These are phyloP conservation scores for Nyleta sp. DNA, from an alignment of 2,888 invertebrate species.

Conservation along the genomic window DNA sequence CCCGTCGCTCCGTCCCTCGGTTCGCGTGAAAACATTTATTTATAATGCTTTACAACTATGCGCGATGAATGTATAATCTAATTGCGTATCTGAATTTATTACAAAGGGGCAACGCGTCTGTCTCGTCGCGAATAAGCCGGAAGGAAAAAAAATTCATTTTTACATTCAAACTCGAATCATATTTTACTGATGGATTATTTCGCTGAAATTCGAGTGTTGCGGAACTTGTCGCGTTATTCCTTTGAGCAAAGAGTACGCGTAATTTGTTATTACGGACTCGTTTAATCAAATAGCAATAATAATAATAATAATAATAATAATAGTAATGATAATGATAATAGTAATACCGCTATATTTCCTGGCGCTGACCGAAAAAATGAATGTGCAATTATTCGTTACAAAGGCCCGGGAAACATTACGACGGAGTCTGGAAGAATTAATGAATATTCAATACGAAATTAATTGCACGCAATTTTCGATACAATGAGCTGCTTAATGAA, in stretches of 20 bases:
- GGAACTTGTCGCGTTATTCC: conserved; percentile 15
- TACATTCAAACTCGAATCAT: conserved; percentile 40
- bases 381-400: too few species aligned
- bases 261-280: conserved; percentile 28
- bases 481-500: too few species aligned
- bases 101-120: conserved; percentile 15
- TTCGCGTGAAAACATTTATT: conserved; percentile 18
- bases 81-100: conserved; percentile 23
- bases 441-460: too few species aligned
- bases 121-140: conserved; percentile 7
- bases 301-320: too few species aligned
- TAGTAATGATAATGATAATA: too few species aligned
- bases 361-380: too few species aligned
- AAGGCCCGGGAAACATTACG: too few species aligned
- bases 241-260: conserved; percentile 25
- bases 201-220: conserved; percentile 22
- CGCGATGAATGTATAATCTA: conserved; percentile 37
- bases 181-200: conserved; percentile 49
- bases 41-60: conserved; percentile 34
- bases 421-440: too few species aligned
- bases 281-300: too few species aligned
- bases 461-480: too few species aligned
- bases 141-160: conserved; percentile 46
- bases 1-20: background rate
- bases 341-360: too few species aligned